A percentile compares a stretch with the other conserved stretches of the same genome.
Evolutionary conservation across 2,113 vertebrate species (phyloP).

Genomic region (Brachypodius melanocephalos): DNA sequence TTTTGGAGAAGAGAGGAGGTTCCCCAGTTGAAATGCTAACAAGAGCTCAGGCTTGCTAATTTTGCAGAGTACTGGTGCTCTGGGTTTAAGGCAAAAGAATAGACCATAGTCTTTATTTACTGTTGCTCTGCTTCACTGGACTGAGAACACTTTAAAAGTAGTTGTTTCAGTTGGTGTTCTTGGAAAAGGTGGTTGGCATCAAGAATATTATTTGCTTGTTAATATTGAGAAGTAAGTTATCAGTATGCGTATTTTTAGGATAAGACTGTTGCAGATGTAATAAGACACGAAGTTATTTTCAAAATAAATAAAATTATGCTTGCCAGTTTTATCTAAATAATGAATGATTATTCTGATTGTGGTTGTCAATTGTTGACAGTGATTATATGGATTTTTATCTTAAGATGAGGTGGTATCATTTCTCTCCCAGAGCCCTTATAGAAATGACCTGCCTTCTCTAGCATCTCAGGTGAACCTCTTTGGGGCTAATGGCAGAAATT

Average conservation of each 20-base stretch:
- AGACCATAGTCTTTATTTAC: background rate
- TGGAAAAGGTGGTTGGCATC: background rate
- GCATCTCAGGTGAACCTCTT: background rate
- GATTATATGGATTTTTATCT: background rate
- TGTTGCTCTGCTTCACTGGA: background rate
- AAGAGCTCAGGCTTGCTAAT: background rate
- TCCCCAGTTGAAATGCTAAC: background rate
- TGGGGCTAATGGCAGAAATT: background rate
- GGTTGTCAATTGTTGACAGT: background rate
- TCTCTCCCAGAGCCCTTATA: background rate
- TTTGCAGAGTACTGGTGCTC: background rate
- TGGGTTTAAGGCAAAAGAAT: background rate
- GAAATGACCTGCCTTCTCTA: background rate
- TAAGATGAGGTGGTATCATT: background rate
- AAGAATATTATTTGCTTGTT: background rate
- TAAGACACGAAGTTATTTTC: background rate
- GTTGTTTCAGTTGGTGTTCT: background rate
- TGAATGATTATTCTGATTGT: background rate
- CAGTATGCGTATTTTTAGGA: background rate
- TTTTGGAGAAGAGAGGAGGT: background rate
- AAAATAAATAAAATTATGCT: background rate
- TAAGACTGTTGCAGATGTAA: background rate
- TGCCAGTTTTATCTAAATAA: background rate
- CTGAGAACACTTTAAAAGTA: background rate
- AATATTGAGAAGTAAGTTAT: background rate